A percentile compares a stretch with the other conserved stretches of the same genome.
Evolutionary conservation across 2,888 invertebrate species (phyloP).

Genomic region (Pherbina coryleti): DNA sequence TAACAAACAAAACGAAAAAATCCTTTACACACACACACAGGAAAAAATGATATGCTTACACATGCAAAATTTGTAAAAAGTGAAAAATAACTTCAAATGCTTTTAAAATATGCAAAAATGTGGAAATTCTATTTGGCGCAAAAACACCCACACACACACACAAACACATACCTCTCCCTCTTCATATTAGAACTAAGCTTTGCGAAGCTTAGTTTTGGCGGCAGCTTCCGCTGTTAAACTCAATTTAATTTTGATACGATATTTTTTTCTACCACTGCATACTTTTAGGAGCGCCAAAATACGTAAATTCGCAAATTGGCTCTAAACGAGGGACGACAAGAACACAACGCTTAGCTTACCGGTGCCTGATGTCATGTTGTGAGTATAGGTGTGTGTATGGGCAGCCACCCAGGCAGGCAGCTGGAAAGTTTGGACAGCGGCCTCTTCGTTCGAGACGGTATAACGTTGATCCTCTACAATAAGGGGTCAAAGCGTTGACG

Average conservation of each 20-base stretch:
- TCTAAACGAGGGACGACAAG: background rate
- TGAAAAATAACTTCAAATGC: constrained; percentile 11
- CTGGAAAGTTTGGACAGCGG: background rate
- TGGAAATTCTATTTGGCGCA: constrained; percentile 20
- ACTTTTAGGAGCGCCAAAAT: constrained; percentile 15
- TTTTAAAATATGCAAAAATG: constrained; percentile 24
- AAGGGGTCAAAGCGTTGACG: background rate
- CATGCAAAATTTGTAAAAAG: constrained; percentile 9
- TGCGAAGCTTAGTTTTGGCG: background rate
- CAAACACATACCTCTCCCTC: background rate
- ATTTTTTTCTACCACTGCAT: constrained; percentile 9
- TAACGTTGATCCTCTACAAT: background rate
- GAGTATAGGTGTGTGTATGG: background rate
- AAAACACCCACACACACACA: background rate
- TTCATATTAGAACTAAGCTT: background rate
- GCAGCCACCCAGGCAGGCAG: background rate
- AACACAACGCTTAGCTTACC: background rate
- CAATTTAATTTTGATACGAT: background rate
- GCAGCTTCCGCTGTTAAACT: background rate
- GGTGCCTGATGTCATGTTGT: background rate
- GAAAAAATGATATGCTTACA: constrained; percentile 12
- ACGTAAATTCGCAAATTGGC: constrained; percentile 8
- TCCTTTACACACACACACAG: background rate
- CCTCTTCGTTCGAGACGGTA: background rate
- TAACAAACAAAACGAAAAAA: background rate